Evolutionary conservation across 2,888 invertebrate species (phyloP).

Genomic region (Drosophila imparisetae): DNA sequence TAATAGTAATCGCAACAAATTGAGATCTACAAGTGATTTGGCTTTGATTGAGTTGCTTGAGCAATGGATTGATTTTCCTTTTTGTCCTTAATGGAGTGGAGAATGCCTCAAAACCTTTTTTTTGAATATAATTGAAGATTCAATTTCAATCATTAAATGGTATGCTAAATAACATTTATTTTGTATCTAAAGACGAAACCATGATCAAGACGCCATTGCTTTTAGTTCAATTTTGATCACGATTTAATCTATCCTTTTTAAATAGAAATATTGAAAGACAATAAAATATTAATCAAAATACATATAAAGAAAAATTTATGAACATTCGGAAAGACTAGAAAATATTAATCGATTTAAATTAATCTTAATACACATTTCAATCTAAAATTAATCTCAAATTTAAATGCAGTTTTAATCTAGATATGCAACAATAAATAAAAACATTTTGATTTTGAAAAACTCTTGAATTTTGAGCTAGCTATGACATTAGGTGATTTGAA

Average conservation of each 20-base stretch:
- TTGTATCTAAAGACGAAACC: background rate
- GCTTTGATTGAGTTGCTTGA: conserved; percentile 7
- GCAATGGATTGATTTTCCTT: background rate
- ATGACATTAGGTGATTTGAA: background rate
- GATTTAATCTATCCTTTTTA: background rate
- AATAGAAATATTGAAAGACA: background rate
- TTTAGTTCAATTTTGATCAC: background rate
- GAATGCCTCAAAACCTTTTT: background rate
- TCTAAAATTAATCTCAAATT: background rate
- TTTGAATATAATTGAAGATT: fast-evolving
- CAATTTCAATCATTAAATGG: background rate
- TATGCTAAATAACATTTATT: background rate
- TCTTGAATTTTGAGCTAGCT: background rate
- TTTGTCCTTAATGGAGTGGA: background rate
- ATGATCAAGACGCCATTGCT: background rate
- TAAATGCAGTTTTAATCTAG: background rate
- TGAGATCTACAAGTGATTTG: conserved; percentile 6
- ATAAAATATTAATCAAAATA: background rate
- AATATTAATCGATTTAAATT: background rate
- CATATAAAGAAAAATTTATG: background rate
- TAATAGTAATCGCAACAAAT: conserved; percentile 6
- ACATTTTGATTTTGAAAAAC: background rate
- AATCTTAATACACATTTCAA: background rate
- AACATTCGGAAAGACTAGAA: no score
- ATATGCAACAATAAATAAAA: background rate